phyloP scores from a whole-genome alignment of 2,888 invertebrate species.

The Lypha dubia region DNA sequence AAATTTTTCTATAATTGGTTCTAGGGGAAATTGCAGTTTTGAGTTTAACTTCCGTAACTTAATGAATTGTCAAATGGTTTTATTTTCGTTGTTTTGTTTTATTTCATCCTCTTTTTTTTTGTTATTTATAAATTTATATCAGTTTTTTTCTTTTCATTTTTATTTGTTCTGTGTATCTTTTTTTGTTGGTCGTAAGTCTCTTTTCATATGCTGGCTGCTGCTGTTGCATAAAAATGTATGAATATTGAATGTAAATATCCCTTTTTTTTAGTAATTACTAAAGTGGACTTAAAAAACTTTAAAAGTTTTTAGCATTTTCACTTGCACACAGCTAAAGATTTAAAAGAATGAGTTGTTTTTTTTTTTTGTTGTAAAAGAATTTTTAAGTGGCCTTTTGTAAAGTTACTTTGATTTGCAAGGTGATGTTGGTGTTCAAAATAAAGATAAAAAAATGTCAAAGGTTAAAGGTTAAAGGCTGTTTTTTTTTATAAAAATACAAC shows the following conservation, averaged over 20 bases:
- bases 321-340: slow-evolving; percentile 18
- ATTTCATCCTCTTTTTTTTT: too few relatives aligned
- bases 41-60: slow-evolving; percentile 84
- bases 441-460: too few relatives aligned
- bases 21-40: slow-evolving; percentile 84
- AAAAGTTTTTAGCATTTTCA: slow-evolving; percentile 29
- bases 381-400: slow-evolving; percentile 44
- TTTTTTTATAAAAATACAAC: background rate
- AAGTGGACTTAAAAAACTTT: slow-evolving; percentile 68
- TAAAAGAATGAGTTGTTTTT: too few relatives aligned
- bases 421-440: too few relatives aligned
- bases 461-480: too few relatives aligned
- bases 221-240: too few relatives aligned
- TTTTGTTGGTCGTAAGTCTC: too few relatives aligned
- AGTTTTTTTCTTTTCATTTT: slow-evolving; percentile 20
- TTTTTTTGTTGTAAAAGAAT: slow-evolving; percentile 35
- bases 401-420: background rate
- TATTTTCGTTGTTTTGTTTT: slow-evolving; percentile 56
- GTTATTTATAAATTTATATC: slow-evolving; percentile 23
- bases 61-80: slow-evolving; percentile 84
- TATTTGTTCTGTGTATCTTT: too few relatives aligned
- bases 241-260: slow-evolving; percentile 29
- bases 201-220: background rate
- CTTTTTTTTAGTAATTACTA: slow-evolving; percentile 62
- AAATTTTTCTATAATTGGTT: slow-evolving; percentile 83